phyloP scores from a whole-genome alignment of 1,140 invertebrate species.

The Pseudomyrmex dendroicus region DNA sequence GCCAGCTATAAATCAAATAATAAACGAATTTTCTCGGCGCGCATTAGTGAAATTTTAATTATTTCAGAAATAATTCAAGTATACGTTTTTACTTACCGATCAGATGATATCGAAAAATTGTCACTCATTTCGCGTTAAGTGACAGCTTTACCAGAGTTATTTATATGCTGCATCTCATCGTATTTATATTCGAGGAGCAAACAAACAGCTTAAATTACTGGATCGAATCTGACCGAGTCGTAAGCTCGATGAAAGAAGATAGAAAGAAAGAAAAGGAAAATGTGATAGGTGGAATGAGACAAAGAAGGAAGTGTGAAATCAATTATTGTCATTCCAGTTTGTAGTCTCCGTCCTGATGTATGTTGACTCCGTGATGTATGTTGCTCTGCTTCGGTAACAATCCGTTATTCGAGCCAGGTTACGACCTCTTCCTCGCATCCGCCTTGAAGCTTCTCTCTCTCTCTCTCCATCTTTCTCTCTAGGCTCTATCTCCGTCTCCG shows the following conservation, averaged over 20 bases:
- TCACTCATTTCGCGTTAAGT: background rate
- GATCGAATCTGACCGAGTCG: conserved; percentile 6
- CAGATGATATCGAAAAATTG: no score
- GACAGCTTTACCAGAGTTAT: background rate
- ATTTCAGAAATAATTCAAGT: background rate
- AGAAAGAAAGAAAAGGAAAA: background rate
- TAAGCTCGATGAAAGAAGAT: conserved; percentile 2
- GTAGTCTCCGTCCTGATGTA: conserved; percentile 79
- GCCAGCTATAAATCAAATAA: conserved; percentile 32
- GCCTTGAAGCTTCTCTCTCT: conserved; percentile 67
- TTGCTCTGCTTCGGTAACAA: conserved; percentile 79
- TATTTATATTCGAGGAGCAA: conserved; percentile 1
- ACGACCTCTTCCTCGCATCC: conserved; percentile 49
- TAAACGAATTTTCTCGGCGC: background rate
- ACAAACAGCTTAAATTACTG: conserved; percentile 8
- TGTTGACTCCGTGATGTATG: conserved; percentile 81
- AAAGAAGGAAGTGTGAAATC: conserved; percentile 74
- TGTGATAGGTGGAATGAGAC: background rate
- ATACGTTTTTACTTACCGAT: no score
- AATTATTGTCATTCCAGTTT: conserved; percentile 84
- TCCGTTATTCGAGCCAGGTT: conserved; percentile 76
- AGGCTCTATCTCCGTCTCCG: conserved; percentile 58
- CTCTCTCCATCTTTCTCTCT: conserved; percentile 49
- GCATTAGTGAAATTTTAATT: background rate
- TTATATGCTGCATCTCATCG: background rate